Evolutionary conservation across 2,113 vertebrate species (phyloP).

Genomic region (Typhlomys cinereus): DNA sequence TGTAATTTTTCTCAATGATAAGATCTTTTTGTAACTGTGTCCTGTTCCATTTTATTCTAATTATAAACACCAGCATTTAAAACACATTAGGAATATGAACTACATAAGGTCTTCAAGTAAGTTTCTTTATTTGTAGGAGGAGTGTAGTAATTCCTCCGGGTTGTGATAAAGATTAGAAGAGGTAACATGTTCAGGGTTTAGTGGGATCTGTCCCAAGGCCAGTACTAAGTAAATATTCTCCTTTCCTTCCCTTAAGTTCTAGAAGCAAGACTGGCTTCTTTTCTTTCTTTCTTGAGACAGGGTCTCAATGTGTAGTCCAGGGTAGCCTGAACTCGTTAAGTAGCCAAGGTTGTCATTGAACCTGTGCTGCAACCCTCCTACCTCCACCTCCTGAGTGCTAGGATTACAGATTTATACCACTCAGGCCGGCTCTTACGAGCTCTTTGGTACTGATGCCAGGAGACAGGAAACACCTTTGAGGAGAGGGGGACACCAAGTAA

Average conservation of each 20-base stretch:
- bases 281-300: not conserved
- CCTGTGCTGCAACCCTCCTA: not conserved
- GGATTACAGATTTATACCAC: not conserved
- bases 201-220: not conserved
- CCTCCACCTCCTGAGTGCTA: not conserved
- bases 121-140: not conserved
- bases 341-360: not conserved
- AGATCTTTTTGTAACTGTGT: not conserved
- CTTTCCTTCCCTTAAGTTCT: not conserved
- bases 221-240: not conserved
- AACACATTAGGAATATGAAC: not conserved
- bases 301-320: not conserved
- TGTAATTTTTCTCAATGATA: not conserved
- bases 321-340: not conserved
- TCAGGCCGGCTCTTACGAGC: not conserved
- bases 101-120: not conserved
- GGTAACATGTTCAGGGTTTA: not conserved
- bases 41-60: not conserved
- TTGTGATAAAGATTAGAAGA: not conserved
- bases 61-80: not conserved
- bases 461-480: too few relatives aligned
- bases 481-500: too few relatives aligned
- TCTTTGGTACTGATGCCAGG: not conserved
- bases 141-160: not conserved
- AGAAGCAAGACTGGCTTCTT: not conserved